Conservation (phyloP, 2,113 vertebrate genomes). For the Echinops telfairi region DNA sequence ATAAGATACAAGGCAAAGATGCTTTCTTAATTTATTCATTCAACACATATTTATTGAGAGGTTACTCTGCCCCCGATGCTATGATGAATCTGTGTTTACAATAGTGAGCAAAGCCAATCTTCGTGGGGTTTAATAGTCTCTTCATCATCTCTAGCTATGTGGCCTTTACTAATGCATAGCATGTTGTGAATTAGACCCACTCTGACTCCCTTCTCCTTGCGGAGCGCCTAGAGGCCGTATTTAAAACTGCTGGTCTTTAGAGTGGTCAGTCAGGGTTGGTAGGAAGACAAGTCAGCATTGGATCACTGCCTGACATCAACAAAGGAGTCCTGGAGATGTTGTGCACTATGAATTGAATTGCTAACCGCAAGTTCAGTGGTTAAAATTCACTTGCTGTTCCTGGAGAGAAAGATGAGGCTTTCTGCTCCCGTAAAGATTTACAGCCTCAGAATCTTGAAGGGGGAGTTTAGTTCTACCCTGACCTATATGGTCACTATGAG, state of each 20-base stretch:
- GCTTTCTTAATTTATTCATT: not conserved
- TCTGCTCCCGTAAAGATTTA: too few species aligned
- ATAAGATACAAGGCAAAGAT: not conserved
- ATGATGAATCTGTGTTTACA: slow-evolving; percentile 28
- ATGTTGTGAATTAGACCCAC: not conserved
- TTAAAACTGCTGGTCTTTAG: not conserved
- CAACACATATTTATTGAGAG: not conserved
- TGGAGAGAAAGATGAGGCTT: too few species aligned
- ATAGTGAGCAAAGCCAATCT: not conserved
- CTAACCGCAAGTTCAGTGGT: too few species aligned
- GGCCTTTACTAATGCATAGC: not conserved
- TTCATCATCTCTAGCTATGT: not conserved
- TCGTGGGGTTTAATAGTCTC: not conserved
- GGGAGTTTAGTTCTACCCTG: too few species aligned
- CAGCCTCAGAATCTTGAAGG: too few species aligned
- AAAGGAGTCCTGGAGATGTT: too few species aligned
- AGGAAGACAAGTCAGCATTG: not conserved
- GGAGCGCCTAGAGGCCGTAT: not conserved
- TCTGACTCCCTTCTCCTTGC: not conserved
- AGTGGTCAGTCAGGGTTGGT: not conserved
- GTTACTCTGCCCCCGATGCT: not conserved
- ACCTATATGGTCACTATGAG: too few species aligned
- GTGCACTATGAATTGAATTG: too few species aligned
- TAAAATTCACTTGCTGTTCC: too few species aligned
- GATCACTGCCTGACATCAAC: not conserved